Base-by-base conservation (phyloP, 2,888 invertebrate genomes). In the Agrotis segetum region DNA sequence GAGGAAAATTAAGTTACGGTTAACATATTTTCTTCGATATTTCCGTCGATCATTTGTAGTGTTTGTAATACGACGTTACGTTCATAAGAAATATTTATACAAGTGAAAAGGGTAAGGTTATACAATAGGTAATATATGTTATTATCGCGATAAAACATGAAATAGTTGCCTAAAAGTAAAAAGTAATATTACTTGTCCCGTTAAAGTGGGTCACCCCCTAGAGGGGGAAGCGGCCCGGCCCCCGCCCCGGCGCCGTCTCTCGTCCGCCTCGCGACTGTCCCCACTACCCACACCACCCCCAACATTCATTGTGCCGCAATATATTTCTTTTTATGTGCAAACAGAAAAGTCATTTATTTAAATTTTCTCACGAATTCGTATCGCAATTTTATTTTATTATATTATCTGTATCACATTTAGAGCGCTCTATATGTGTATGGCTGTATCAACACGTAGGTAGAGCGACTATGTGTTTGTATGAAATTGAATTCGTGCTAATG, bases 271-370 rank as follows among this genome's bases (percentile, higher is more conserved):
- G 88, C 94, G 91, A 91, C 90, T 91, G 90, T 91, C 93, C 93
- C 93, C 94, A 89, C 91, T 85, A 89, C 92, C 94, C 91, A 90
- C 85, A 87, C 91, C 90, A 90, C 91, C 95, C 93, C 94, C 94
- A 92, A 95, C 96, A 96, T 95, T 95, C 96, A 96, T 96, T 96
- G 96, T 95, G 96, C 96, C 96, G 96, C 96, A 96, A 96, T 96
- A 96, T 96, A 96, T 96, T 96, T 96, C 95, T 96, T 96, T 96
- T 96, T 96, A 96, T 96, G 96, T 96, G 96, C 96, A 96, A 96
- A 96, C 96, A 96, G 96, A 96, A 96, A 96, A 96, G 96, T 95
- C 95, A 96, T 96, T 96, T 96, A 96, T 96, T 96, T 96, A 96
- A 96, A 96, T 95, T 96, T 96, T 96, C 96, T 96, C 96, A 96